Percentiles rank a stretch among this genome's conserved stretches.
Conservation (phyloP, 2,113 vertebrate genomes). For the Empidonax traillii region DNA sequence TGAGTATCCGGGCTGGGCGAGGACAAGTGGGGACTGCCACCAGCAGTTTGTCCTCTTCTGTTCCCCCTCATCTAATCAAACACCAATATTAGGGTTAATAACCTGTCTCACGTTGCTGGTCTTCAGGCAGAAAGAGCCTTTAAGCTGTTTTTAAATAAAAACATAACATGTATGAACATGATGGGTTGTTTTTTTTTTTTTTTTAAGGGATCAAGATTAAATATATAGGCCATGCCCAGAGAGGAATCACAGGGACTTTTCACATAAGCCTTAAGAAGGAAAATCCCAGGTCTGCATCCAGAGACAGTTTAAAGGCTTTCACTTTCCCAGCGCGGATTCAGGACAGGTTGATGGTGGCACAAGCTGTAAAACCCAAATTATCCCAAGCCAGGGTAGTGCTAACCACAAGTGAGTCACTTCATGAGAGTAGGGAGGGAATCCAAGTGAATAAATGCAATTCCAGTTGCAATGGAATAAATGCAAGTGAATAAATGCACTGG, state of each 20-base stretch:
- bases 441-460: background rate
- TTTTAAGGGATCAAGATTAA: background rate
- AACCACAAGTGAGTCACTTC: background rate
- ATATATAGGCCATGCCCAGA: background rate
- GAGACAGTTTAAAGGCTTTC: background rate
- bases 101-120: background rate
- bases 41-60: background rate
- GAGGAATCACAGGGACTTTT: background rate
- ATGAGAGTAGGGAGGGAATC: fast-evolving
- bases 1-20: background rate
- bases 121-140: background rate
- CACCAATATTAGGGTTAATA: background rate
- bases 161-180: background rate
- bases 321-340: background rate
- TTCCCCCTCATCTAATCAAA: background rate
- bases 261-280: background rate
- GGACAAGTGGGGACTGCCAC: background rate
- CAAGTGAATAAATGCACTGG: background rate
- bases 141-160: background rate
- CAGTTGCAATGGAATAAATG: background rate
- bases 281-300: background rate
- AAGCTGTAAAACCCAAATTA: background rate
- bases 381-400: fast-evolving
- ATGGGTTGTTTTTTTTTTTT: background rate
- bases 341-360: background rate